Evolutionary conservation across 2,797 vertebrate genomes (phyloP).

Genomic region (Podargus strigoides): DNA sequence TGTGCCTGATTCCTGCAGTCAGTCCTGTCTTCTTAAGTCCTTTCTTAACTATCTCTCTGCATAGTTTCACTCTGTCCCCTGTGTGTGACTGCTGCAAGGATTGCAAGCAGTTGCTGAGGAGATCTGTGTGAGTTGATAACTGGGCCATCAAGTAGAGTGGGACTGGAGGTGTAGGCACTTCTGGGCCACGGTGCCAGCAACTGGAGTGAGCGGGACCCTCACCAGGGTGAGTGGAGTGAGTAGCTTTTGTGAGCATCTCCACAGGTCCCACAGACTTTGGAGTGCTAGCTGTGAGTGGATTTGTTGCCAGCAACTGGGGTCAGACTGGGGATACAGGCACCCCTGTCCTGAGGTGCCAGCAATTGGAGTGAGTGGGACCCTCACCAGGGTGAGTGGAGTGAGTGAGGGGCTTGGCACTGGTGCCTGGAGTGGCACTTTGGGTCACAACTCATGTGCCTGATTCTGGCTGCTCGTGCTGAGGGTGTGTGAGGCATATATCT

Average conservation of each 20-base stretch:
- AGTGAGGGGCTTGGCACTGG: background rate
- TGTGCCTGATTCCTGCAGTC: background rate
- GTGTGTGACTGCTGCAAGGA: background rate
- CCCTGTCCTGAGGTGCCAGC: background rate
- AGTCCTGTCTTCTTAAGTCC: background rate
- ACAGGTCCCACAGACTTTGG: background rate
- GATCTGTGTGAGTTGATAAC: background rate
- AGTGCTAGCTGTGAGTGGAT: background rate
- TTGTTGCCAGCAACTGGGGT: background rate
- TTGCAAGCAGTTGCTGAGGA: background rate
- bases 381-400: background rate
- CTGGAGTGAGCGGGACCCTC: background rate
- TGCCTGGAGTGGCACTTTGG: background rate
- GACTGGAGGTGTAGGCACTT: too few species aligned
- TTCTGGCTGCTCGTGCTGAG: background rate
- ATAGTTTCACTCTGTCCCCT: background rate
- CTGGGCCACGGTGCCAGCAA: background rate
- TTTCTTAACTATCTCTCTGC: background rate
- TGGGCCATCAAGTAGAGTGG: background rate
- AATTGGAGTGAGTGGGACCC: background rate
- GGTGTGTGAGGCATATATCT: too few species aligned
- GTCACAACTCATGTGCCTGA: background rate
- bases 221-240: too few species aligned
- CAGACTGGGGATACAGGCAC: background rate
- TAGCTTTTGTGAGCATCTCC: background rate